Evolutionary conservation across 2,113 vertebrate species (phyloP).

Genomic region (Gymnocephalus cernua): DNA sequence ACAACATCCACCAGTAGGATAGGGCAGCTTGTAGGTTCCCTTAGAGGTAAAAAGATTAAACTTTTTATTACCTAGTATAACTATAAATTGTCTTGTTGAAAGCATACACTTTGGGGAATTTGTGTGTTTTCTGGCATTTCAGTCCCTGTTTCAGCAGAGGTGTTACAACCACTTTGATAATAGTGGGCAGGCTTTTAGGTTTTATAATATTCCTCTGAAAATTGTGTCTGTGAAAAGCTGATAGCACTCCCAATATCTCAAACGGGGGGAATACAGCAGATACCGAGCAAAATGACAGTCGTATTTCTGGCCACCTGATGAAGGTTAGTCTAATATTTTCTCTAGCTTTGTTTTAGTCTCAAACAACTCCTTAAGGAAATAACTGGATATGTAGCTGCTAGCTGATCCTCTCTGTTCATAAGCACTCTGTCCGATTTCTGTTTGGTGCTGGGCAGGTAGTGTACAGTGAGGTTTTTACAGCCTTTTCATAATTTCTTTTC

Average conservation of each 20-base stretch:
- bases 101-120: background rate
- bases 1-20: background rate
- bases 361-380: background rate
- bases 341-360: background rate
- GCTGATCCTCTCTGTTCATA: background rate
- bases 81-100: background rate
- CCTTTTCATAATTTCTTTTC: no score
- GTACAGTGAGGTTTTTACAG: no score
- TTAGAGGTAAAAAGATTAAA: background rate
- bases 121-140: background rate
- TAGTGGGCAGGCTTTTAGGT: constrained; percentile 18
- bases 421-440: background rate
- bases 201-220: constrained; percentile 11
- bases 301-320: background rate
- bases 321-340: background rate
- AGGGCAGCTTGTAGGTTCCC: background rate
- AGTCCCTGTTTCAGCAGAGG: background rate
- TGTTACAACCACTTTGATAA: constrained; percentile 17
- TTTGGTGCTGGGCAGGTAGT: background rate
- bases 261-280: background rate
- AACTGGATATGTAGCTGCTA: background rate
- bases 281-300: background rate
- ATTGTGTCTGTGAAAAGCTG: background rate
- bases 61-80: background rate
- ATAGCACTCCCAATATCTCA: constrained; percentile 1